Conservation (phyloP, 64 coral and sea anemone species). For the Pocillopora damicornis region DNA sequence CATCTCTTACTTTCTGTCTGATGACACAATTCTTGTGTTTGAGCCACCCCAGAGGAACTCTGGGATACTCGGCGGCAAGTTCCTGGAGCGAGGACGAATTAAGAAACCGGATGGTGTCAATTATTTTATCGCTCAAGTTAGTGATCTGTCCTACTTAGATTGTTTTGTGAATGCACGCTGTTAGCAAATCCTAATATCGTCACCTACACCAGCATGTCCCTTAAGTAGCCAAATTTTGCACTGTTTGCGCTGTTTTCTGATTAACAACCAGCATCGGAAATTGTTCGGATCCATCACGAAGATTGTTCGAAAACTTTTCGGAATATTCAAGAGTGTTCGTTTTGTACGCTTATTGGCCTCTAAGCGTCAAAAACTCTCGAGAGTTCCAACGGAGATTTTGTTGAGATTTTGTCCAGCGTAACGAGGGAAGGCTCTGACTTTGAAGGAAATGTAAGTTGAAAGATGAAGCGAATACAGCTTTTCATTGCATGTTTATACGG, state of each 20-base stretch:
- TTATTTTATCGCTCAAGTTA: conserved; percentile 80
- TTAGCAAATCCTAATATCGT: too few relatives aligned
- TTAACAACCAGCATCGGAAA: not conserved
- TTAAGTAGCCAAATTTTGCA: not conserved
- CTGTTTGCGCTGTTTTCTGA: not conserved
- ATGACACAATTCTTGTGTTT: conserved; percentile 89
- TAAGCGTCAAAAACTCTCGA: too few relatives aligned
- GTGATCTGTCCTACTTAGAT: not conserved
- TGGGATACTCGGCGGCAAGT: conserved; percentile 94
- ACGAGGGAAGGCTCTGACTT: too few relatives aligned
- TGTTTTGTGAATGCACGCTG: too few relatives aligned
- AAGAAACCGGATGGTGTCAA: conserved; percentile 72
- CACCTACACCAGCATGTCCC: too few relatives aligned
- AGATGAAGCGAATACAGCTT: too few relatives aligned
- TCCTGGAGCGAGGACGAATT: conserved; percentile 84
- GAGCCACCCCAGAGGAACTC: conserved; percentile 96
- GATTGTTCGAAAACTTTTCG: not conserved
- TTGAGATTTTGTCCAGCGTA: too few relatives aligned
- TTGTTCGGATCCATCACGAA: not conserved
- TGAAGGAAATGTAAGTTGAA: too few relatives aligned
- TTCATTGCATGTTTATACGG: too few relatives aligned
- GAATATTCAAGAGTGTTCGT: not conserved
- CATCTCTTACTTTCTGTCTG: conserved; percentile 91
- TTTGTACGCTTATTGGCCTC: too few relatives aligned
- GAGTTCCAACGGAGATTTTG: too few relatives aligned